These are phyloP conservation scores for Doryteuthis pealeii DNA, from an alignment of 1,140 invertebrate species.

Conservation along the genomic window DNA sequence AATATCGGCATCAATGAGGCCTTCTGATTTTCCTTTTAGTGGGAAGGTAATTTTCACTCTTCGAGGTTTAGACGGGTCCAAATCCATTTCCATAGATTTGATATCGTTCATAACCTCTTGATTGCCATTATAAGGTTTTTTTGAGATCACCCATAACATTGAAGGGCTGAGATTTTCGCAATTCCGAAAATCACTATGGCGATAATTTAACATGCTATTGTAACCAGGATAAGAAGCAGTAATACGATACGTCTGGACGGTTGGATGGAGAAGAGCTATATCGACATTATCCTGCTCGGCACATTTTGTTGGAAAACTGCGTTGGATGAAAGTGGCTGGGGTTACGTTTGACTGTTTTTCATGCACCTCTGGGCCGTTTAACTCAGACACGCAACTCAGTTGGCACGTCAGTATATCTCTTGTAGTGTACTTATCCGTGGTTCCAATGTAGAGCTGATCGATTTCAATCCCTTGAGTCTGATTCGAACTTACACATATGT, in stretches of 20 bases:
- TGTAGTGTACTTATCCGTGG: neutral
- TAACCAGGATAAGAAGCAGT: neutral
- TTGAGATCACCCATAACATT: neutral
- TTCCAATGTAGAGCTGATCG: neutral
- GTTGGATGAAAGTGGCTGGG: neutral
- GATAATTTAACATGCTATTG: neutral
- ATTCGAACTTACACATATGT: neutral
- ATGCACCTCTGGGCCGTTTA: neutral
- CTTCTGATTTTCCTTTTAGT: conserved; percentile 23
- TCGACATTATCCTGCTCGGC: neutral
- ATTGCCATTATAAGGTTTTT: neutral
- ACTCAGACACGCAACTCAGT: neutral
- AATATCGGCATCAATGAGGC: conserved; percentile 34
- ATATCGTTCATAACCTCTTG: neutral
- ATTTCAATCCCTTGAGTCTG: neutral
- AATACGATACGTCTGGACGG: neutral
- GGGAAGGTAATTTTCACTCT: neutral
- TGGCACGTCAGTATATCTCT: neutral
- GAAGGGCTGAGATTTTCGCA: neutral
- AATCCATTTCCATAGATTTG: neutral
- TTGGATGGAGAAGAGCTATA: neutral
- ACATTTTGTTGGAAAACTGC: neutral
- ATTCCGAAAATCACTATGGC: neutral
- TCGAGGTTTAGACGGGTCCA: neutral
- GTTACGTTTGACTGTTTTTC: neutral